Evolutionary conservation across 2,113 vertebrate genomes (phyloP), one percentile per base, ranked within the genome.

Genomic region (Megaceryle torquata): DNA sequence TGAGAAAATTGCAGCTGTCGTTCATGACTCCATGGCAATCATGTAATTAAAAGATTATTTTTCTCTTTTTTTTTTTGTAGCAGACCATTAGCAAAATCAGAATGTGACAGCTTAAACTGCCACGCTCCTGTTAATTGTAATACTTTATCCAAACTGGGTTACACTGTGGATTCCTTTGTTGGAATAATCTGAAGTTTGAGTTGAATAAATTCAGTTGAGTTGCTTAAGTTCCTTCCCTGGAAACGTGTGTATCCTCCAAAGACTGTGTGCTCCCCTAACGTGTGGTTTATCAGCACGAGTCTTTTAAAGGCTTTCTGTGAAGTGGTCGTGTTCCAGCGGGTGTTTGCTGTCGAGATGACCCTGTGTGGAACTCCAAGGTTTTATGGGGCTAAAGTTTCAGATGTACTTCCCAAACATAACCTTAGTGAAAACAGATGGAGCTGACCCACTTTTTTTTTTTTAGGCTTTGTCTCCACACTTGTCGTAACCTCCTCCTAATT

Each of bases 271-370:
- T n/a, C 11, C 39, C 9, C 31, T 48, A 4, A 15, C 15, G 5
- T 1, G 1, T 43, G 5, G 11, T 15, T 82, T 16, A 6, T 43
- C 28, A 84, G 20, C 11, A 4, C 0, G 0, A 26, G 21, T 21
- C 13, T 61, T 14, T 16, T 7, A 8, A 26, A 3, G 0, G 0
- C 14, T 56, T 13, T 63, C 19, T 50, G 0, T 31, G 1, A 5
- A 41, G 41, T 6, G 20, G 13, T 59, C 0, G 1, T 72, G 35
- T n/a, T 33, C 72, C 6, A 17, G 5, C 15, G 39, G 43, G 0
- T 35, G 3, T 43, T 29, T 57, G 37, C 79, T 64, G 16, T 29
- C 0, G 4, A 21, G 33, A 6, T 56, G 39, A 39, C 71, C 0
- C 0, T 10, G 33, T 6, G 1, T 9, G 44, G 16, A 53, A 53